Percentiles rank a stretch among this genome's conserved stretches.
Conservation (phyloP, 2,888 invertebrate genomes). For the Drosophila mercatorum region DNA sequence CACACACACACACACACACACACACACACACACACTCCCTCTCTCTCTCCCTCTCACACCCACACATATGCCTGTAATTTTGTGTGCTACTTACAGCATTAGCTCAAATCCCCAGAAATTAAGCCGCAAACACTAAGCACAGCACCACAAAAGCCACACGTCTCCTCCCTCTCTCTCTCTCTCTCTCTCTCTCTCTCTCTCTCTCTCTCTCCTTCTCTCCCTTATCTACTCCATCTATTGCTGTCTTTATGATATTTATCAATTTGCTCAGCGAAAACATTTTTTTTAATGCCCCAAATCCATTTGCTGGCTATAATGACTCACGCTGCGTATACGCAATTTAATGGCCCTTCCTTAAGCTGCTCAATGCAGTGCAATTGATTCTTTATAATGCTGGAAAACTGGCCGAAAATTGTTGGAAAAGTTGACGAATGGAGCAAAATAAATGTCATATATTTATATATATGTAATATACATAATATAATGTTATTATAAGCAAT, state of each 20-base stretch:
- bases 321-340: slow-evolving; percentile 48
- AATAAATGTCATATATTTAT: neutral
- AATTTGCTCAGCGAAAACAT: slow-evolving; percentile 53
- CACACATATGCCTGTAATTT: slow-evolving; percentile 3
- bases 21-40: too few relatives aligned
- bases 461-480: neutral
- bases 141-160: slow-evolving; percentile 39
- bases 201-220: neutral
- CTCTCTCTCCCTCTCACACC: too few relatives aligned
- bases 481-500: too few relatives aligned
- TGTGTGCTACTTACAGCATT: slow-evolving; percentile 21
- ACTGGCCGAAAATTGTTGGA: neutral
- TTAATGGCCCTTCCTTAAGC: slow-evolving; percentile 40
- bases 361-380: slow-evolving; percentile 1
- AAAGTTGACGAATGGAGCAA: neutral
- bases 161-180: neutral
- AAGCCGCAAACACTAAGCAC: slow-evolving; percentile 57
- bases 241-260: slow-evolving; percentile 53
- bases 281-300: slow-evolving; percentile 66
- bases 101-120: slow-evolving; percentile 46
- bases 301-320: slow-evolving; percentile 42
- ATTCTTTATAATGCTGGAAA: neutral
- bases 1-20: too few relatives aligned
- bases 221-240: too few relatives aligned
- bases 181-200: neutral